Conservation (phyloP, 2,113 vertebrate species). For the Corydoras sp. region DNA sequence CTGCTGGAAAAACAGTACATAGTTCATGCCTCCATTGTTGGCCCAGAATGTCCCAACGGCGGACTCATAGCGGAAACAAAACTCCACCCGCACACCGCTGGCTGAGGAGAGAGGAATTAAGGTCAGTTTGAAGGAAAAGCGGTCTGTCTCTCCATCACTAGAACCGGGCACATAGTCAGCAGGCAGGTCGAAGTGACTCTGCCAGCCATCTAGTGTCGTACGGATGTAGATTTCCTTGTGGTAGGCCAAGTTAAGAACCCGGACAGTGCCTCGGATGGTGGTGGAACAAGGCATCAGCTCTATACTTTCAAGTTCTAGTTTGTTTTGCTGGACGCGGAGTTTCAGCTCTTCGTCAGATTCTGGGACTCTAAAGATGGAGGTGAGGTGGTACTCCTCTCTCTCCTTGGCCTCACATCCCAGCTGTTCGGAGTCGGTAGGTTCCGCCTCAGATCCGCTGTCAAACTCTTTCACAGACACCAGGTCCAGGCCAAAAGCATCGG, state of each 20-base stretch:
- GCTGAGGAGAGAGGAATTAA: constrained; percentile 75
- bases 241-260: constrained; percentile 88
- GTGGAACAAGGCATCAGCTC: constrained; percentile 72
- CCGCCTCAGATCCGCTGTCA: constrained; percentile 61
- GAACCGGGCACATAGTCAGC: constrained; percentile 88
- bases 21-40: constrained; percentile 85
- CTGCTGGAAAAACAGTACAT: constrained; percentile 79
- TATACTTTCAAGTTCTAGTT: constrained; percentile 77
- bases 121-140: constrained; percentile 81
- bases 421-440: no score
- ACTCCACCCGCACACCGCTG: constrained; percentile 77
- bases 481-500: constrained; percentile 88
- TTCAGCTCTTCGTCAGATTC: constrained; percentile 72
- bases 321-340: constrained; percentile 71
- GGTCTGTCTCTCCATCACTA: constrained; percentile 81
- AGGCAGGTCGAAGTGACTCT: constrained; percentile 77
- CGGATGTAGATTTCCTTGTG: constrained; percentile 79
- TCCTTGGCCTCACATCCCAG: constrained; percentile 46
- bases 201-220: constrained; percentile 80
- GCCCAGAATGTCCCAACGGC: constrained; percentile 82
- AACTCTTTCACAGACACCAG: constrained; percentile 94
- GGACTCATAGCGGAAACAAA: constrained; percentile 90
- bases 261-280: constrained; percentile 75
- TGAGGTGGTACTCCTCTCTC: constrained; percentile 74
- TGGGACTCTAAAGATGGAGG: constrained; percentile 74